Evolutionary conservation across 2,888 invertebrate genomes (phyloP).

Genomic region (Orchestes rusci): DNA sequence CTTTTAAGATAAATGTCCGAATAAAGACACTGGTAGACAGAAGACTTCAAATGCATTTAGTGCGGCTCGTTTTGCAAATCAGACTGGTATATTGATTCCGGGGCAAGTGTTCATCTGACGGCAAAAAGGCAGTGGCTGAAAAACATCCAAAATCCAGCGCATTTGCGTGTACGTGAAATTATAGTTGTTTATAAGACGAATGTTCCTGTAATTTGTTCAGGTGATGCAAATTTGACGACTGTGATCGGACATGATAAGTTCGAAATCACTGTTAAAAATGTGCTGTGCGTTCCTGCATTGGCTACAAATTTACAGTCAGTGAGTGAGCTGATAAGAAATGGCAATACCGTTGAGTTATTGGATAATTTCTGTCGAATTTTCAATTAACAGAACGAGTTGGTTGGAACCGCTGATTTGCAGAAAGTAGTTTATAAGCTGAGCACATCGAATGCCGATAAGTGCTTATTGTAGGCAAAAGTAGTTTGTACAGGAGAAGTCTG

Average conservation of each 20-base stretch:
- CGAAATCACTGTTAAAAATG: not conserved
- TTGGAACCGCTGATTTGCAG: not conserved
- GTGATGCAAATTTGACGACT: not conserved
- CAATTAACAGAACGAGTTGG: not conserved
- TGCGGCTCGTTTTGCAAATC: not conserved
- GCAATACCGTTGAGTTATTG: not conserved
- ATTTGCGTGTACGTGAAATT: too few species aligned
- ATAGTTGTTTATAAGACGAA: not conserved
- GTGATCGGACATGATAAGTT: not conserved
- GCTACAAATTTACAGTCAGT: not conserved
- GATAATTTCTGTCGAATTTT: not conserved
- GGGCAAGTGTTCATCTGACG: slow-evolving; percentile 23
- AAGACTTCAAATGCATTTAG: not conserved
- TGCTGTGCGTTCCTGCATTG: not conserved
- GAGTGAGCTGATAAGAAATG: not conserved
- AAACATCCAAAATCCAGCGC: slow-evolving; percentile 9
- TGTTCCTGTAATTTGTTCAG: not conserved
- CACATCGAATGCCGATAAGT: not conserved
- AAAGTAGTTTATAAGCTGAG: not conserved
- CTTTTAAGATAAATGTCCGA: too few species aligned
- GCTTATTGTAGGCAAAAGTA: not conserved
- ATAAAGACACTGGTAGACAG: too few species aligned
- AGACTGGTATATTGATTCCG: not conserved
- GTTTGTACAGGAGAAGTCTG: slow-evolving; percentile 12
- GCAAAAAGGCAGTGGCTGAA: slow-evolving; percentile 15